phyloP scores from a whole-genome alignment of 2,113 vertebrate species.

The Cyprinodon brontotheroides region DNA sequence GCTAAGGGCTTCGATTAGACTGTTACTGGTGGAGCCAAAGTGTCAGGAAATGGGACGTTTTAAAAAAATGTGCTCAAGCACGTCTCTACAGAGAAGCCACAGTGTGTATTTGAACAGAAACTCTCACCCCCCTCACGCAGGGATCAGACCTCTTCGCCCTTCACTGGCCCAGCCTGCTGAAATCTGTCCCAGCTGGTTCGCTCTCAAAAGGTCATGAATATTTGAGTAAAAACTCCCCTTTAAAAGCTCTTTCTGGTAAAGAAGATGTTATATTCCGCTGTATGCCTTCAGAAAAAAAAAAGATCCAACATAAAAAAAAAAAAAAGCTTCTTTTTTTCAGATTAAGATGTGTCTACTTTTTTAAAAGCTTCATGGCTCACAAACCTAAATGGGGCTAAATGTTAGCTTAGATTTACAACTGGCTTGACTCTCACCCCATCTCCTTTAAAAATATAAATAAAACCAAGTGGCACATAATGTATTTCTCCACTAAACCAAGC shows the following conservation, averaged over 20 bases:
- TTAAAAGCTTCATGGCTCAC: neutral
- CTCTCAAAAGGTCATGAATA: conserved; percentile 70
- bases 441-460: no score
- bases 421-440: no score
- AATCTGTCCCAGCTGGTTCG: conserved; percentile 67
- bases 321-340: conserved; percentile 23
- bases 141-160: conserved; percentile 66
- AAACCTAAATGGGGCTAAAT: neutral
- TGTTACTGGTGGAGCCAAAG: conserved; percentile 28
- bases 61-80: conserved; percentile 35
- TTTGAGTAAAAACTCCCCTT: conserved; percentile 65
- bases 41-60: conserved; percentile 11
- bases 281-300: neutral
- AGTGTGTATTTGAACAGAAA: conserved; percentile 1
- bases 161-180: conserved; percentile 59
- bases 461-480: no score
- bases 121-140: conserved; percentile 44
- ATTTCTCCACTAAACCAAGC: no score
- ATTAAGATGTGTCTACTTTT: neutral
- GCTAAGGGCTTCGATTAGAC: no score
- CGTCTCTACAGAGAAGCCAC: conserved; percentile 40
- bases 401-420: no score
- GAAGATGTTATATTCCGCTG: conserved; percentile 55
- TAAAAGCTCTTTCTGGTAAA: conserved; percentile 71
- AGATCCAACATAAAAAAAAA: conserved; percentile 9